These are phyloP conservation scores for Drosophila incognita DNA, from an alignment of 2,888 invertebrate genomes.

Conservation along the genomic window DNA sequence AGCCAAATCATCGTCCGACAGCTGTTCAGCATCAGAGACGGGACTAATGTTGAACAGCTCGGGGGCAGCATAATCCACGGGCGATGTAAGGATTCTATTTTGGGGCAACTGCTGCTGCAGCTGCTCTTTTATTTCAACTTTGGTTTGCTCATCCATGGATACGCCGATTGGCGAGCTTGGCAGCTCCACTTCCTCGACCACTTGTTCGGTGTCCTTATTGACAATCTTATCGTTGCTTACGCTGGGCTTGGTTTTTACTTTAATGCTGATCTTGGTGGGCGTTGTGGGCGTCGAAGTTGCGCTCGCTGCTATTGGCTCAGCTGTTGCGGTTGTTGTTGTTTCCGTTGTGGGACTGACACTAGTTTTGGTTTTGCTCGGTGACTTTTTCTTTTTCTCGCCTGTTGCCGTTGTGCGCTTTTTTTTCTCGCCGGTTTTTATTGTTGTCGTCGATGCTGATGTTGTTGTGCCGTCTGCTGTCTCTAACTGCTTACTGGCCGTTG, in stretches of 20 bases:
- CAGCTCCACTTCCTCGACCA: slow-evolving; percentile 19
- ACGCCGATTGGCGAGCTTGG: slow-evolving; percentile 10
- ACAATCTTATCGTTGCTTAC: slow-evolving; percentile 24
- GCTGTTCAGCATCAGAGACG: slow-evolving; percentile 80
- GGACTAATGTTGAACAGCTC: slow-evolving; percentile 81
- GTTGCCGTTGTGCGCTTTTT: slow-evolving; percentile 54
- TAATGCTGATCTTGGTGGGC: slow-evolving; percentile 41
- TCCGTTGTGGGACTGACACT: slow-evolving; percentile 29
- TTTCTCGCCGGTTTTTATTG: slow-evolving; percentile 43
- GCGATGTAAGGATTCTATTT: slow-evolving; percentile 53
- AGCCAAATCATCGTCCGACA: slow-evolving; percentile 84
- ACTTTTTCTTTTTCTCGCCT: slow-evolving; percentile 66
- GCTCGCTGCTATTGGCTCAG: slow-evolving; percentile 8
- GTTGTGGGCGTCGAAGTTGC: slow-evolving; percentile 28
- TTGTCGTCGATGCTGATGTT: slow-evolving; percentile 5
- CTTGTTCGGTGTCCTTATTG: slow-evolving; percentile 11
- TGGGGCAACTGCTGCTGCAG: slow-evolving; percentile 41
- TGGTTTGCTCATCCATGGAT: slow-evolving; percentile 48
- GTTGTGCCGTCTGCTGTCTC: slow-evolving; percentile 17
- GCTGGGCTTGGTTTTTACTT: slow-evolving; percentile 36
- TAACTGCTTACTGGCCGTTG: slow-evolving; percentile 27
- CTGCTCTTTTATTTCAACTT: slow-evolving; percentile 50
- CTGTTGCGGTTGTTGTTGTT: slow-evolving; percentile 3
- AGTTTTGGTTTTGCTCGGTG: slow-evolving; percentile 62
- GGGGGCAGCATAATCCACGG: slow-evolving; percentile 54